Conservation (phyloP, 2,113 vertebrate genomes). For the Tyto alba region DNA sequence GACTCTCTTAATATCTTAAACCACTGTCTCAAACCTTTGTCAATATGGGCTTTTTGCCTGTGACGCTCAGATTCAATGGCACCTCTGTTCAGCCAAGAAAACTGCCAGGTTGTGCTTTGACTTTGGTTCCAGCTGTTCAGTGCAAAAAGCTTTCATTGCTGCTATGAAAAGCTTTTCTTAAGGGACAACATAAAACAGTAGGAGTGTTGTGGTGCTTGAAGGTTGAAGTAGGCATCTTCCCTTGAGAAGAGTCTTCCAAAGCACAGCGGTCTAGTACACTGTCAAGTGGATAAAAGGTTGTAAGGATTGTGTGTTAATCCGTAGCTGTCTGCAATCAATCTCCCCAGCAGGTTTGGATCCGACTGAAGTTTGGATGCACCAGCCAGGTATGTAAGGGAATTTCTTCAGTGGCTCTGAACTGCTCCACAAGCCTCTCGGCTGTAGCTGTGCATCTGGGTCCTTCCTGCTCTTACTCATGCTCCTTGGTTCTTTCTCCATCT, state of each 20-base stretch:
- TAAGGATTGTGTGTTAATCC: background rate
- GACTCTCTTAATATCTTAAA: background rate
- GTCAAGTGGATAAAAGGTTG: background rate
- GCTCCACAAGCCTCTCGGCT: background rate
- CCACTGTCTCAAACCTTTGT: background rate
- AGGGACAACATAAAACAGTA: background rate
- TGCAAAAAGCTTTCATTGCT: conserved; percentile 30
- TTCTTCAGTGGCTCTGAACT: background rate
- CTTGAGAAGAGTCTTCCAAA: background rate
- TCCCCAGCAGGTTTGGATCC: background rate
- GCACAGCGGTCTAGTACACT: background rate
- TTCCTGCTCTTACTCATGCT: background rate
- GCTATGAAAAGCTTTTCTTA: conserved; percentile 33
- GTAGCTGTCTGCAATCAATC: background rate
- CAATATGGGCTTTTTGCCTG: background rate
- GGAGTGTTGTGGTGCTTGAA: conserved; percentile 24
- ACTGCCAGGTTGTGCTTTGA: conserved; percentile 37
- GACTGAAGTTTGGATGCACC: background rate
- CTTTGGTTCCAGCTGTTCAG: conserved; percentile 49
- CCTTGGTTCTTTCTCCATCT: background rate
- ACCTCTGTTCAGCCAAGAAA: conserved; percentile 12
- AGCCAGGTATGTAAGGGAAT: background rate
- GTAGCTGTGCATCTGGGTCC: background rate
- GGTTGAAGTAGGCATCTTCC: conserved; percentile 10
- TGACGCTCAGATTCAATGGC: background rate